A percentile compares a stretch with the other conserved stretches of the same genome.
These are phyloP conservation scores for Megaptera novaeangliae DNA, from an alignment of 2,113 vertebrate genomes.

Conservation along the genomic window DNA sequence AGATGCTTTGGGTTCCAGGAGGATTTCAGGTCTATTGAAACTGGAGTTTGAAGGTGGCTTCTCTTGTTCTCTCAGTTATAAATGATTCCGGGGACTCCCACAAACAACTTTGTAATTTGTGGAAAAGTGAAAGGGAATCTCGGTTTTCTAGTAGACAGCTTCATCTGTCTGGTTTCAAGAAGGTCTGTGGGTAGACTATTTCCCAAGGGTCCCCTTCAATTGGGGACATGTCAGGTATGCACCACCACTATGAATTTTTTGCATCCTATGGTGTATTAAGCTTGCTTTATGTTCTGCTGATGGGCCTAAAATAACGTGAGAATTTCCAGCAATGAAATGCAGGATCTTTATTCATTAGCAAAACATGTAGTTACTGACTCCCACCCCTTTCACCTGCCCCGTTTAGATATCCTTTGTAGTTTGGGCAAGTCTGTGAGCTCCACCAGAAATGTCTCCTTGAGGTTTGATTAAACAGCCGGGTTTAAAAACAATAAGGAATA, in stretches of 20 bases:
- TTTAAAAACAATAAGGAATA: slow-evolving; percentile 44
- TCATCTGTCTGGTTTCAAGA: slow-evolving; percentile 9
- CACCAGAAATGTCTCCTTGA: not conserved
- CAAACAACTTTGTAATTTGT: not conserved
- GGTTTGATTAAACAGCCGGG: not conserved
- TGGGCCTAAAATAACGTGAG: not conserved
- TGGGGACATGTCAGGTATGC: not conserved
- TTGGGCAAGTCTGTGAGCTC: not conserved
- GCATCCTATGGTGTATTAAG: not conserved
- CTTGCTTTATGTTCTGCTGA: not conserved
- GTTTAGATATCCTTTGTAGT: not conserved
- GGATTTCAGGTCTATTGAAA: not conserved
- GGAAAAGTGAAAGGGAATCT: slow-evolving; percentile 26
- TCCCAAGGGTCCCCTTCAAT: not conserved
- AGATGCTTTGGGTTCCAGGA: slow-evolving; percentile 9
- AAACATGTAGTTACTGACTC: not conserved
- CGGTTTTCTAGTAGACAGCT: not conserved
- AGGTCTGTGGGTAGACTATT: not conserved
- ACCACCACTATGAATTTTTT: not conserved
- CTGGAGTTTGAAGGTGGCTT: not conserved
- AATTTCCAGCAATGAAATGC: not conserved
- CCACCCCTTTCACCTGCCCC: too few species aligned
- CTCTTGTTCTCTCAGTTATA: slow-evolving; percentile 4
- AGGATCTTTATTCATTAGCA: not conserved
- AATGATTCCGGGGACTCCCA: not conserved